Evolutionary conservation across 2,113 vertebrate species (phyloP), one percentile per base, ranked within the genome.

Genomic region (Falcunculus frontatus): DNA sequence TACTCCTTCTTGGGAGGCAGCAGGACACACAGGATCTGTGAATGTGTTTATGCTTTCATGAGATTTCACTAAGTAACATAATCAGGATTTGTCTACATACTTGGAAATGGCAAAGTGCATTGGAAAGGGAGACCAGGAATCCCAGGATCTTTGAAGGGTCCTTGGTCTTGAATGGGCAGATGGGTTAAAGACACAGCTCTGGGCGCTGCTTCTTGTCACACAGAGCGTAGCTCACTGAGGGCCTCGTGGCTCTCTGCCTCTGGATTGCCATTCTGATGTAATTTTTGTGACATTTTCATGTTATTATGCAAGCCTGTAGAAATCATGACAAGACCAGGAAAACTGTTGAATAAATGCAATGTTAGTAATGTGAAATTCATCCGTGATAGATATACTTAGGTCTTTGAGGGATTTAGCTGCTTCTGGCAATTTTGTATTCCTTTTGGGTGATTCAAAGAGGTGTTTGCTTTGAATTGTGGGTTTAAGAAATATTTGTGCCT

Each of bases 251-350:
- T 73, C 84, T 67, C 44, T 55, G 30, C 39, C 52, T 82, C 92
- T 59, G 57, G 46, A 33, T 52, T 80, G 32, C 35, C 26, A 44
- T 81, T 83, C 76, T 84, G 52, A 69, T 0, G 4, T 76, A 60
- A 68, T 88, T 95, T 95, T 88, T 57, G 49, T 95, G 94, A 89
- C 74, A 53, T 85, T 78, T 86, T 70, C 53, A 41, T 74, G 39
- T 84, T 95, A 56, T 55, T 65, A 26, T 87, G 90, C 64, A 88
- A 69, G 84, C 77, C 85, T 88, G 52, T 70, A 78, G 95, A 87
- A 91, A 55, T 78, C 39, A 64, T 65, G 52, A 41, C 49, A 81
- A 47, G 44, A 30, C 56, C 44, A 77, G 57, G 74, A 60, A 55
- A 74, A 25, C 33, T 63, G 17, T 57, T 84, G 70, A 73, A 81